Conservation (phyloP, 2,797 vertebrate species). For the Danio kyathit region DNA sequence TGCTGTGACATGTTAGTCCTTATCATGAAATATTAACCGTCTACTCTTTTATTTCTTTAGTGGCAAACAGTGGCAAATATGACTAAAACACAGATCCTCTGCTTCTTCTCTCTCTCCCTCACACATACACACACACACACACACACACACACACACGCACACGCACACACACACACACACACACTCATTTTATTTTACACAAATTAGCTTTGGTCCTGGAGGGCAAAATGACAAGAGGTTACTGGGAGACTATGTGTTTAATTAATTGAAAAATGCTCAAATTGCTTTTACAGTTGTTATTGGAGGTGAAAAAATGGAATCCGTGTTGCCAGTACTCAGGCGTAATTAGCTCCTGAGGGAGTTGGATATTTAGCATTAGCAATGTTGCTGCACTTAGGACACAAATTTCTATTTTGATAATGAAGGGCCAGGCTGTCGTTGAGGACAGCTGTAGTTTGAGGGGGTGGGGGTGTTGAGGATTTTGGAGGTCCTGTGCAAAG, state of each 20-base stretch:
- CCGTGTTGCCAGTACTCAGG: constrained; percentile 97
- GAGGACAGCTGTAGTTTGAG: constrained; percentile 97
- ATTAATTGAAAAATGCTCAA: constrained; percentile 99
- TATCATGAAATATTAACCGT: constrained; percentile 56
- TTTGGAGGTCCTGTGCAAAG: constrained; percentile 32
- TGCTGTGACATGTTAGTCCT: constrained; percentile 62
- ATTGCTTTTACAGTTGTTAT: constrained; percentile 99
- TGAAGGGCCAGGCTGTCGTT: constrained; percentile 90
- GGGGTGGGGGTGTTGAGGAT: constrained; percentile 83
- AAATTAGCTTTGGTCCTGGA: constrained; percentile 99
- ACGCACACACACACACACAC: constrained; percentile 56
- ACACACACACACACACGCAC: too few species aligned
- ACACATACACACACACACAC: too few species aligned
- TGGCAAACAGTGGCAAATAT: constrained; percentile 75
- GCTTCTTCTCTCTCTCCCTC: constrained; percentile 53
- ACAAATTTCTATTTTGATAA: constrained; percentile 99
- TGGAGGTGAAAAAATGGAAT: constrained; percentile 87
- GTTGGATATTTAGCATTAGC: constrained; percentile 99
- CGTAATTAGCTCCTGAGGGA: constrained; percentile 99
- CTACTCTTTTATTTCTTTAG: constrained; percentile 75
- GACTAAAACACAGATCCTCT: constrained; percentile 69
- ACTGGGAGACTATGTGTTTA: constrained; percentile 99
- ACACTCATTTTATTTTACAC: constrained; percentile 90
- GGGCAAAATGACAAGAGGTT: constrained; percentile 99
- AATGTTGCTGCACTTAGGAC: constrained; percentile 98